Conservation (phyloP, 2,113 vertebrate species). For the Paradisaea rubra region DNA sequence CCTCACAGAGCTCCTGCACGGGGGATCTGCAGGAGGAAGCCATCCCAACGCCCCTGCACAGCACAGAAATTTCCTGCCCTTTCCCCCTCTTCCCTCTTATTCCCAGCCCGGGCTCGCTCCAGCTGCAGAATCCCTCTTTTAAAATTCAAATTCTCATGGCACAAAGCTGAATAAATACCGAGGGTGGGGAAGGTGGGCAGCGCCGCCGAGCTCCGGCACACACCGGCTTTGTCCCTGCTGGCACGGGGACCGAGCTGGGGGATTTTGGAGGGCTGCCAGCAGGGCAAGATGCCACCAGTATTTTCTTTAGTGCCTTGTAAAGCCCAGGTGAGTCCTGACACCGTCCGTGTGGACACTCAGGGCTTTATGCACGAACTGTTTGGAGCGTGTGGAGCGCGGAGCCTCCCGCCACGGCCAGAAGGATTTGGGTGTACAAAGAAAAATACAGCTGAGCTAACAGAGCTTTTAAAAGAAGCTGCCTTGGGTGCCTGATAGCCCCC, state of each 20-base stretch:
- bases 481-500: neutral
- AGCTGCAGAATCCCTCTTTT: neutral
- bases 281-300: neutral
- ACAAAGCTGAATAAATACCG: constrained; percentile 34
- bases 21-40: neutral
- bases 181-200: neutral
- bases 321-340: constrained; percentile 27
- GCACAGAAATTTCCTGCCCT: neutral
- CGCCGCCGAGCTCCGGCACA: neutral
- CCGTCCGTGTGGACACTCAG: neutral
- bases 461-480: constrained; percentile 6
- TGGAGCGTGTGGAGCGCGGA: neutral
- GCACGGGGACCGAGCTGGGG: neutral
- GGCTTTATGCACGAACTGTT: neutral
- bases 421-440: constrained; percentile 47
- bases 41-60: neutral
- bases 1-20: neutral
- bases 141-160: neutral
- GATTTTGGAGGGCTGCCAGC: neutral
- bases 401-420: constrained; percentile 16
- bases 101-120: neutral
- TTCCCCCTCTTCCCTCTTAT: neutral
- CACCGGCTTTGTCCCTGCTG: constrained; percentile 8
- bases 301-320: constrained; percentile 43
- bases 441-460: constrained; percentile 61